phyloP scores from a whole-genome alignment of 1,140 invertebrate genomes.

The Coelopa frigida region DNA sequence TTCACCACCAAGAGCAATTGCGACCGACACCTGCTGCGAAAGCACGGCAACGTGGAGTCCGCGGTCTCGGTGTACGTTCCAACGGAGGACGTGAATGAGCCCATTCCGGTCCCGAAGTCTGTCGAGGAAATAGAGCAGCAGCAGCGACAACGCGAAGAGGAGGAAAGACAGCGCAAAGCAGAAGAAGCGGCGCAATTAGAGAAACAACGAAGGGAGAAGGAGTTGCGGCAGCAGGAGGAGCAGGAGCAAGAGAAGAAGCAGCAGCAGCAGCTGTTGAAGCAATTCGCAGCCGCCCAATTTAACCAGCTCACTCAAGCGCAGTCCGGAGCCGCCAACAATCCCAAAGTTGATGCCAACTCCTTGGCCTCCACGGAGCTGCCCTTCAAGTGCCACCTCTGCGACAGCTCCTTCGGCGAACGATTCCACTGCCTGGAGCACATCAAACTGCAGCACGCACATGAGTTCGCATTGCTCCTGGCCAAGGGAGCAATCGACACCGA shows the following conservation, averaged over 20 bases:
- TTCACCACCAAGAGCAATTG: slow-evolving; percentile 98
- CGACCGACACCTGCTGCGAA: slow-evolving; percentile 84
- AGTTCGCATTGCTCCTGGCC: slow-evolving; percentile 66
- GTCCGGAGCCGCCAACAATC: slow-evolving; percentile 2
- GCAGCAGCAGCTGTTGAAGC: slow-evolving; percentile 21
- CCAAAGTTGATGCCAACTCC: neutral
- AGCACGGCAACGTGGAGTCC: slow-evolving; percentile 61
- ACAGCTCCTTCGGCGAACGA: slow-evolving; percentile 72
- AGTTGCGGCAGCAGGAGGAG: slow-evolving; percentile 6
- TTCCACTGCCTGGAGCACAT: slow-evolving; percentile 77
- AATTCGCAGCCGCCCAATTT: slow-evolving; percentile 14
- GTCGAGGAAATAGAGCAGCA: slow-evolving; percentile 40
- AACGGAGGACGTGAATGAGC: slow-evolving; percentile 41
- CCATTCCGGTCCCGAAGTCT: slow-evolving; percentile 40
- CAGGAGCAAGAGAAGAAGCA: slow-evolving; percentile 13
- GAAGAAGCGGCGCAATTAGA: slow-evolving; percentile 19
- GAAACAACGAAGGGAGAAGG: slow-evolving; percentile 16
- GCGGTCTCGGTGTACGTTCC: slow-evolving; percentile 43
- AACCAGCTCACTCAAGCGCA: slow-evolving; percentile 13
- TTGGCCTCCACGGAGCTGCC: slow-evolving; percentile 55
- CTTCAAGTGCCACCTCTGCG: slow-evolving; percentile 90
- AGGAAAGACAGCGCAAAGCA: slow-evolving; percentile 16
- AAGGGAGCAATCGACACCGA: slow-evolving; percentile 71
- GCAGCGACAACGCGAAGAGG: slow-evolving; percentile 31
- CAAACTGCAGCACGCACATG: slow-evolving; percentile 58